Evolutionary conservation across 2,888 invertebrate genomes (phyloP).

Genomic region (Zele albiditarsus): DNA sequence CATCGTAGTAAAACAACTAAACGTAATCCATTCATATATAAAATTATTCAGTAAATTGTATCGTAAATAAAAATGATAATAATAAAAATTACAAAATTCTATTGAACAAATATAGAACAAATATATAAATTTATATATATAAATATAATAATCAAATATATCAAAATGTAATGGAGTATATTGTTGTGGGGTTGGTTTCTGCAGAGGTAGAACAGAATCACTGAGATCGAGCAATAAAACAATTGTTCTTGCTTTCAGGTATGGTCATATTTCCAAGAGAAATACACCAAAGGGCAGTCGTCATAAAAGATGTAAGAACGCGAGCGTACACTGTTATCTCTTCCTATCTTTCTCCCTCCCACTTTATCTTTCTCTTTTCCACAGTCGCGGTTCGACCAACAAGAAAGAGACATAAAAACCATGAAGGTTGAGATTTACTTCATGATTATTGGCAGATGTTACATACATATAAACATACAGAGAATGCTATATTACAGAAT

Average conservation of each 20-base stretch:
- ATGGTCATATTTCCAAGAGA: slow-evolving; percentile 55
- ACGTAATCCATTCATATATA: slow-evolving; percentile 32
- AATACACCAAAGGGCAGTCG: slow-evolving; percentile 55
- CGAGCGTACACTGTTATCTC: slow-evolving; percentile 44
- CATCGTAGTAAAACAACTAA: slow-evolving; percentile 45
- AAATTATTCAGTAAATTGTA: slow-evolving; percentile 17
- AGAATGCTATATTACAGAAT: slow-evolving; percentile 21
- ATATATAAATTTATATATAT: not conserved
- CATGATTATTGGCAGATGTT: slow-evolving; percentile 49
- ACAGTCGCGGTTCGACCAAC: not conserved
- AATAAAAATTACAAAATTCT: slow-evolving; percentile 17
- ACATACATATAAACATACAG: slow-evolving; percentile 1
- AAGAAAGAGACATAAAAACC: slow-evolving; percentile 25
- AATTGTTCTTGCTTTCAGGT: slow-evolving; percentile 49
- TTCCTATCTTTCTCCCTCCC: slow-evolving; percentile 8
- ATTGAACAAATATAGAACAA: not conserved
- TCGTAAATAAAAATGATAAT: slow-evolving; percentile 11
- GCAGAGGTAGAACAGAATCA: slow-evolving; percentile 46
- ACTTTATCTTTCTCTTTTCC: not conserved
- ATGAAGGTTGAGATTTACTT: slow-evolving; percentile 49
- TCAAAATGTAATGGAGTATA: not conserved
- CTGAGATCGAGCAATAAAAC: slow-evolving; percentile 55
- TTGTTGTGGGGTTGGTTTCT: not conserved
- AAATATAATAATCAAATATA: slow-evolving; percentile 1
- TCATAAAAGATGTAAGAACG: slow-evolving; percentile 51